These are phyloP conservation scores for Austrofundulus limnaeus DNA, from an alignment of 2,113 vertebrate genomes.

Conservation along the genomic window DNA sequence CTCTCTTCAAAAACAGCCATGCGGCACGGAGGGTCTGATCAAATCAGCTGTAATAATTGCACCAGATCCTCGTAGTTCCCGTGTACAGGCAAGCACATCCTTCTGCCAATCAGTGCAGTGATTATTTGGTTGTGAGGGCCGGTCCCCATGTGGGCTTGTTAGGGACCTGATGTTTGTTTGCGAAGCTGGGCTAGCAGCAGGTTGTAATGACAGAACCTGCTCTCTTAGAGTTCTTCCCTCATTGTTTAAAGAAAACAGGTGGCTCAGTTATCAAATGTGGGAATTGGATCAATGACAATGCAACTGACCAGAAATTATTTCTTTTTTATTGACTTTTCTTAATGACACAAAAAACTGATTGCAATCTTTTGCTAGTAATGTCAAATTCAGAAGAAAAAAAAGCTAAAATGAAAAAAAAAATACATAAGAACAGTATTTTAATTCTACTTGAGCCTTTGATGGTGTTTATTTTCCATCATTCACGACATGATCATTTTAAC, in stretches of 20 bases:
- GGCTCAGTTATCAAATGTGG: not conserved
- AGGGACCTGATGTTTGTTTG: conserved; percentile 58
- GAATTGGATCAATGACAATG: not conserved
- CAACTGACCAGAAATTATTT: not conserved
- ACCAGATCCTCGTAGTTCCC: conserved; percentile 15
- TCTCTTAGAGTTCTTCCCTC: not conserved
- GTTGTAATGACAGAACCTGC: conserved; percentile 14
- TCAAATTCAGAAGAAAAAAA: no score
- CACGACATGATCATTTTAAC: no score
- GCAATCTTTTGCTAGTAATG: not conserved
- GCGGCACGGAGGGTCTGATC: not conserved
- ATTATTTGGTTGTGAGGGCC: conserved; percentile 45
- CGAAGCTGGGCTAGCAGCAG: conserved; percentile 23
- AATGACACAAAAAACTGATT: not conserved
- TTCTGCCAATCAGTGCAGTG: conserved; percentile 45
- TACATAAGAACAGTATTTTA: no score
- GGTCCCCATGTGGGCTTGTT: conserved; percentile 64
- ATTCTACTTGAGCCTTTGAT: no score
- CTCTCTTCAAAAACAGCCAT: not conserved
- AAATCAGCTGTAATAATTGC: conserved; percentile 3
- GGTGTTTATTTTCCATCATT: no score
- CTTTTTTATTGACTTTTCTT: not conserved
- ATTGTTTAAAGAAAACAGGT: not conserved
- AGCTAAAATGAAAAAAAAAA: no score
- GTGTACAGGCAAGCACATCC: conserved; percentile 10